Percentiles rank a stretch among this genome's conserved stretches.
phyloP scores from a whole-genome alignment of 2,113 vertebrate genomes.

The Isichthys henryi region DNA sequence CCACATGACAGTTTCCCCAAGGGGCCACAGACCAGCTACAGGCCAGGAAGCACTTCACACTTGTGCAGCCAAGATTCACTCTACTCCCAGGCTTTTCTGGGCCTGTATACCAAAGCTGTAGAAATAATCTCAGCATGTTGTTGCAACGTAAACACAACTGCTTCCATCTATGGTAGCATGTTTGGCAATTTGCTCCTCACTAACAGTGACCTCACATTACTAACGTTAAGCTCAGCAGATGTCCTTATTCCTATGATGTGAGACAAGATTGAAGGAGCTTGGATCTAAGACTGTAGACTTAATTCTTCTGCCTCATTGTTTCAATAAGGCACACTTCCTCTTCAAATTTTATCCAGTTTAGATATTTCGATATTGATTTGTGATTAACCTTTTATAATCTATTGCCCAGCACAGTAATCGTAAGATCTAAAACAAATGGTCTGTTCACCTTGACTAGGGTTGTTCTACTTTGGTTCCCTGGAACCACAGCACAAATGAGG shows the following conservation, averaged over 20 bases:
- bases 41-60: conserved; percentile 9
- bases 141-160: background rate
- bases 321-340: background rate
- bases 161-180: background rate
- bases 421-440: background rate
- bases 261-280: background rate
- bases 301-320: background rate
- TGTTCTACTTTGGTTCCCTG: background rate
- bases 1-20: conserved; percentile 68
- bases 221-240: background rate
- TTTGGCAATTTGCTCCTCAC: background rate
- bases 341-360: background rate
- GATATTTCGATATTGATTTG: background rate
- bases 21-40: conserved; percentile 50
- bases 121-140: background rate
- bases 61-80: conserved; percentile 6
- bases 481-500: background rate
- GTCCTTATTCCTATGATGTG: background rate
- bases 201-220: background rate
- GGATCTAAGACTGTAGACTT: background rate
- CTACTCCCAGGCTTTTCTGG: conserved; percentile 21
- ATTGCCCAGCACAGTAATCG: background rate
- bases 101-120: conserved; percentile 21
- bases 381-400: background rate
- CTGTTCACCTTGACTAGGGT: background rate